Percentiles rank a stretch among this genome's conserved stretches.
phyloP scores from a whole-genome alignment of 2,797 vertebrate genomes.

The Alfaro cultratus region DNA sequence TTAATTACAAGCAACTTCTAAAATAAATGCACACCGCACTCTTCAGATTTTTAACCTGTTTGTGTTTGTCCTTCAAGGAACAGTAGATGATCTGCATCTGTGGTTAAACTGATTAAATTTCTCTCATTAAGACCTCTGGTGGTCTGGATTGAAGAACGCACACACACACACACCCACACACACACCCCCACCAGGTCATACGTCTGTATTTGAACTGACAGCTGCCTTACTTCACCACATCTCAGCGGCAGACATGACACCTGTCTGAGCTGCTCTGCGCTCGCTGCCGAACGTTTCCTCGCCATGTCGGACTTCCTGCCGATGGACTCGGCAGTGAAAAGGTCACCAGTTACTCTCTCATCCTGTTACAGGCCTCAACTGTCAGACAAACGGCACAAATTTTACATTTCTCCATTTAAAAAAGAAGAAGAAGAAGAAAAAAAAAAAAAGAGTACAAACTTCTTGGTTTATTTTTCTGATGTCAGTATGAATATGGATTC shows the following conservation, averaged over 20 bases:
- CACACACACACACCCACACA: slow-evolving; percentile 8
- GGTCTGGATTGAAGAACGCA: slow-evolving; percentile 53
- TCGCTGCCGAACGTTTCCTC: slow-evolving; percentile 27
- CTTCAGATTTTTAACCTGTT: slow-evolving; percentile 1
- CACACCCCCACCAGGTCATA: slow-evolving; percentile 42
- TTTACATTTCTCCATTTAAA: slow-evolving; percentile 49
- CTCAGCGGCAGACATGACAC: slow-evolving; percentile 55
- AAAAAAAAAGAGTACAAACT: slow-evolving; percentile 41
- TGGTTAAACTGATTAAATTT: slow-evolving; percentile 66
- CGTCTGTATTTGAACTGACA: slow-evolving; percentile 75
- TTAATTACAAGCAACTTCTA: too few species aligned
- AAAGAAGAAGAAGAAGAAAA: slow-evolving; percentile 3
- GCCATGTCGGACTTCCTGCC: slow-evolving; percentile 47
- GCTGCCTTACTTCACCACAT: slow-evolving; percentile 77
- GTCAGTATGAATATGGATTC: slow-evolving; percentile 75
- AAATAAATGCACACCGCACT: not conserved
- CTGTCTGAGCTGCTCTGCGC: slow-evolving; percentile 54
- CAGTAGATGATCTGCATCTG: slow-evolving; percentile 51
- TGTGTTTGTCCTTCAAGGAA: not conserved
- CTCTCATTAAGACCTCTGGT: slow-evolving; percentile 58
- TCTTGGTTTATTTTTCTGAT: slow-evolving; percentile 65
- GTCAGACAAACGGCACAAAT: slow-evolving; percentile 50
- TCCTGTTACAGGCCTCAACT: slow-evolving; percentile 44
- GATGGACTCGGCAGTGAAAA: slow-evolving; percentile 33
- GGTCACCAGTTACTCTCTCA: slow-evolving; percentile 18